Base-by-base conservation (phyloP, 2,797 vertebrate species). In the Trematomus bernacchii region DNA sequence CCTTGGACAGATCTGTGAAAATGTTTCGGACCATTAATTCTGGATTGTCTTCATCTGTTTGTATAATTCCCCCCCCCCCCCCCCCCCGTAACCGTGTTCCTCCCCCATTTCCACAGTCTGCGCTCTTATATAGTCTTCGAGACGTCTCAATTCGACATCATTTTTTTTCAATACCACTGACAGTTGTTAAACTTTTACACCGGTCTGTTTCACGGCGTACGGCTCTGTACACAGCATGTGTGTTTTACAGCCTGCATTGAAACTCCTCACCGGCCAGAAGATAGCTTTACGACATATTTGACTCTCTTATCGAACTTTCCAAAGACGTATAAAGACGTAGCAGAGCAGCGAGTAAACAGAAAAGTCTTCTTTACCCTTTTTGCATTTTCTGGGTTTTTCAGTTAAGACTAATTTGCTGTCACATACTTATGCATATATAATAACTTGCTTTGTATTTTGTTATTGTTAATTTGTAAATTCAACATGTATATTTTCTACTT, bases 351-450 rank as follows among this genome's bases (percentile, higher is more conserved):
- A 40, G 44, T 67, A 83, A 83, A 83, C 50, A 76, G 42, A 76
- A 85, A 75, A 87, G 85, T 90, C 90, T 90, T 89, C 72, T 85
- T 91, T 78, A 64, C 81, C 82, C 43, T 78, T 83, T 27, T 27
- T 87, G 74, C 77, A 85, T 90, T 92, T 91, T 90, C 89, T 87
- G 79, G 91, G 93, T 95, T 96, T 93, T 93, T 96, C 92, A 82
- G 94, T 97, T 96, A 96, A 4, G 97, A 98, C 97, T 97, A 97
- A 99, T 99, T 97, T 98, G 96, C 96, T 97, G 96, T 96, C 96
- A 97, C 27, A 4, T 27, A 27, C 4, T 27, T 5, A 27, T 27
- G 27, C 4, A 27, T 27, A 5, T 27, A 27, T 27, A 27, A 27
- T 27, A 27, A 27, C 27, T 27, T 27, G 4, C 27, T 27, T 27